Conservation (phyloP, 1,140 invertebrate genomes). For the Chelonus insularis region DNA sequence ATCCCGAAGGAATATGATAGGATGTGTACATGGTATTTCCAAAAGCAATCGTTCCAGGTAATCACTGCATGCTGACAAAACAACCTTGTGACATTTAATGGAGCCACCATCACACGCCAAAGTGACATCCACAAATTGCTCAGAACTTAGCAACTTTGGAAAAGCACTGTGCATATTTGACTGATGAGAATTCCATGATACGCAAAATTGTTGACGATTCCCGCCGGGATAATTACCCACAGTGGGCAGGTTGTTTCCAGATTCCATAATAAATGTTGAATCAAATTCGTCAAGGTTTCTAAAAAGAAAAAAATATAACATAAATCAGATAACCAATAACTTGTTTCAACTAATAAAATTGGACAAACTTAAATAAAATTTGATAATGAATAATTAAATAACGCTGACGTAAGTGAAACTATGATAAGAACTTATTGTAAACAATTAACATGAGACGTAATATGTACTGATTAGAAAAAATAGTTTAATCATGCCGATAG, state of each 20-base stretch:
- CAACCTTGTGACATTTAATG: constrained; percentile 86
- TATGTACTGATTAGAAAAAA: no score
- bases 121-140: constrained; percentile 89
- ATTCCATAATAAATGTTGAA: constrained; percentile 43
- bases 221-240: constrained; percentile 51
- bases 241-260: constrained; percentile 47
- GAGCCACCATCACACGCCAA: constrained; percentile 84
- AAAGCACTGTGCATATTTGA: constrained; percentile 68
- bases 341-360: no score
- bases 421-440: no score
- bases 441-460: no score
- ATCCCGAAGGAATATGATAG: constrained; percentile 82
- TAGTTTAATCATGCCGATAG: no score
- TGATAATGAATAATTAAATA: no score
- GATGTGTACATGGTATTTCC: constrained; percentile 84
- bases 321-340: no score
- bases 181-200: constrained; percentile 71
- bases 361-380: no score
- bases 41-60: constrained; percentile 81
- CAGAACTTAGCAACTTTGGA: constrained; percentile 78
- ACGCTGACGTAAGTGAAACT: no score
- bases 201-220: constrained; percentile 61
- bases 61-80: constrained; percentile 79
- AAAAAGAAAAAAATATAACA: no score
- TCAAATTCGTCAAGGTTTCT: no score